A percentile compares a stretch with the other conserved stretches of the same genome.
These are phyloP conservation scores for Leptopilina boulardi DNA, from an alignment of 1,140 invertebrate genomes.

Conservation along the genomic window DNA sequence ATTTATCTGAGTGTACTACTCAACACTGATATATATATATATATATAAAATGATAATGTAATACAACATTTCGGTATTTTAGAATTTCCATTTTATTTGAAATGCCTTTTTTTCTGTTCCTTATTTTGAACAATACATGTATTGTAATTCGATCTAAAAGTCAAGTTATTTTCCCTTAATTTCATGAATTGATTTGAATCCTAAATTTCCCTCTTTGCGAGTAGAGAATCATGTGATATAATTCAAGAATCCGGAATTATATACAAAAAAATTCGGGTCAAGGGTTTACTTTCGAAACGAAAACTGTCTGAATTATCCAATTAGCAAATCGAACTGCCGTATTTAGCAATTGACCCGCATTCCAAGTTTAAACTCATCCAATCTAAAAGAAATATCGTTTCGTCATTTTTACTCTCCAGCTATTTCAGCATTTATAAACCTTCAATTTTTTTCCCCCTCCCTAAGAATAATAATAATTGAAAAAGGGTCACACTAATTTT, in stretches of 20 bases:
- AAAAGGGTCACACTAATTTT: not conserved
- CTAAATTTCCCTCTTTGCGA: not conserved
- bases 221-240: not conserved
- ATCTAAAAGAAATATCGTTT: not conserved
- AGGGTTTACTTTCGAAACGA: constrained; percentile 1
- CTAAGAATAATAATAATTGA: not conserved
- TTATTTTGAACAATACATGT: not conserved
- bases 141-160: not conserved
- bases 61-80: too few species aligned
- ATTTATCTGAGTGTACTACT: too few species aligned
- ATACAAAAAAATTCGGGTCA: constrained; percentile 32
- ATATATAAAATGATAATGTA: too few species aligned
- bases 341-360: constrained; percentile 33
- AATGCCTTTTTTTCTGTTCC: not conserved
- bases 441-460: not conserved
- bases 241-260: not conserved
- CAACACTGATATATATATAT: too few species aligned
- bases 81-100: too few species aligned
- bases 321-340: constrained; percentile 19
- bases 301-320: constrained; percentile 33
- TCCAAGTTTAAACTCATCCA: constrained; percentile 7
- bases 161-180: not conserved
- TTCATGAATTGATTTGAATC: not conserved
- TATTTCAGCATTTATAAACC: constrained; percentile 15
- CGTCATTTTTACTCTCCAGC: not conserved